Evolutionary conservation across 2,113 vertebrate genomes (phyloP).

Genomic region (Hemiscyllium ocellatum): DNA sequence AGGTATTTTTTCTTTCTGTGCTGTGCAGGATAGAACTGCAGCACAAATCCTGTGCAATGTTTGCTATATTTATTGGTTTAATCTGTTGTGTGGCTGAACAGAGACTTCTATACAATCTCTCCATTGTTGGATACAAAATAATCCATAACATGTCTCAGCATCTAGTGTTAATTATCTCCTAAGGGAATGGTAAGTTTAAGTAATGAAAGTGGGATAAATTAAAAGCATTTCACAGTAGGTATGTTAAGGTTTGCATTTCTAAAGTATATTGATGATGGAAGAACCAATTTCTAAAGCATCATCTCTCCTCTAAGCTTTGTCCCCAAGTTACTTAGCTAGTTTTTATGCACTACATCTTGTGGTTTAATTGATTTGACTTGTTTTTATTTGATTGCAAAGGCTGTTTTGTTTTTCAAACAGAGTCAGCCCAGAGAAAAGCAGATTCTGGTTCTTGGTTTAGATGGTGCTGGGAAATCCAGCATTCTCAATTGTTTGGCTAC

Average conservation of each 20-base stretch:
- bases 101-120: not conserved
- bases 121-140: not conserved
- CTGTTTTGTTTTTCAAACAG: not conserved
- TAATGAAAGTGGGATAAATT: not conserved
- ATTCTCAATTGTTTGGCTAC: constrained; percentile 68
- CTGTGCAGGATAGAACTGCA: too few species aligned
- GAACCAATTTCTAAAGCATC: not conserved
- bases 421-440: constrained; percentile 62
- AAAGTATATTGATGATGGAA: not conserved
- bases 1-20: too few species aligned
- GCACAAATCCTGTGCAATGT: too few species aligned
- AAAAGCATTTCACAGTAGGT: not conserved
- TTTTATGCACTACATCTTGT: not conserved
- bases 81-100: not conserved
- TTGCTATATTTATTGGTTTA: too few species aligned
- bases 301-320: not conserved
- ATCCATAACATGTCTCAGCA: not conserved
- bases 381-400: not conserved
- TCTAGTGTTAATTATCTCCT: not conserved
- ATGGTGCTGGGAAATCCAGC: constrained; percentile 83
- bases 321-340: not conserved
- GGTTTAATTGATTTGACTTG: not conserved
- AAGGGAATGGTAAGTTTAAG: not conserved
- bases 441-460: constrained; percentile 82
- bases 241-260: not conserved